Evolutionary conservation across 1,140 invertebrate species (phyloP).

Genomic region (Drosophila malerkotliana): DNA sequence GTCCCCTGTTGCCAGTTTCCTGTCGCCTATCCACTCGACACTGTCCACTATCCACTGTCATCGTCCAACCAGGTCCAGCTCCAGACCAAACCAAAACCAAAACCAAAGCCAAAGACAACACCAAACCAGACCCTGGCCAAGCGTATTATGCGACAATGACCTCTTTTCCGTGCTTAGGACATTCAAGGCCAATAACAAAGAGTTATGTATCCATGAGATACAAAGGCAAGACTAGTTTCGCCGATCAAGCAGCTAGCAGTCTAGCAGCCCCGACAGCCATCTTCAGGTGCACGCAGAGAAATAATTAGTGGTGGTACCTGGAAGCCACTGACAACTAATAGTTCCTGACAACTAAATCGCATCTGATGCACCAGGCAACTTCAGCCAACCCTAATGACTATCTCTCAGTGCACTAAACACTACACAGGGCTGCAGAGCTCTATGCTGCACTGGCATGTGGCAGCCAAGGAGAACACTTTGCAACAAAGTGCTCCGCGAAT

Average conservation of each 20-base stretch:
- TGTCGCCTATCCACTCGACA: background rate
- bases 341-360: background rate
- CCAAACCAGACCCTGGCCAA: constrained; percentile 1
- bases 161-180: constrained; percentile 68
- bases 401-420: background rate
- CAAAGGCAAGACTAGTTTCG: constrained; percentile 24
- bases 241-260: constrained; percentile 3
- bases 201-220: constrained; percentile 67
- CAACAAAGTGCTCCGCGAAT: constrained; percentile 2
- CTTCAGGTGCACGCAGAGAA: background rate
- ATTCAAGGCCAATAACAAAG: constrained; percentile 68
- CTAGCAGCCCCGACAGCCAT: constrained; percentile 1
- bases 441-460: background rate
- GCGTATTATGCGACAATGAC: constrained; percentile 66
- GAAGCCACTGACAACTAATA: background rate
- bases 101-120: background rate
- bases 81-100: background rate
- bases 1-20: background rate
- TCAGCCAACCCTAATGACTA: background rate
- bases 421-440: background rate
- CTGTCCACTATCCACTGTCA: constrained; percentile 16
- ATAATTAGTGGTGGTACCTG: background rate
- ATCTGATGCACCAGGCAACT: too few species aligned
- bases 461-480: constrained; percentile 1
- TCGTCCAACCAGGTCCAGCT: constrained; percentile 13